Conservation (phyloP, 2,888 invertebrate genomes). For the Lacanobia wlatinum region DNA sequence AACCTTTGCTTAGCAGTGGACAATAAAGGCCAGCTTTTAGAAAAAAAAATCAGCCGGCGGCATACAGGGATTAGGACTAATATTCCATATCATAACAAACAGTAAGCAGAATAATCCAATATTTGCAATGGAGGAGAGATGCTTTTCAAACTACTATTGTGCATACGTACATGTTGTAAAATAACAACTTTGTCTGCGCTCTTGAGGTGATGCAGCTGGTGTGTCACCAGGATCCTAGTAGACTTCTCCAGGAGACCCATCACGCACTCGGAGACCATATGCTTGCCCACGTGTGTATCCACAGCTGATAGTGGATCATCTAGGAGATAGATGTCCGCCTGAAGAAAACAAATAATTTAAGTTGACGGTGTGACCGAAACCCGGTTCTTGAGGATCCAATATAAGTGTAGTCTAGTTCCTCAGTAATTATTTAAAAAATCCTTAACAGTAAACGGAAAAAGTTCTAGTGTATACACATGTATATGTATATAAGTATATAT, state of each 20-base stretch:
- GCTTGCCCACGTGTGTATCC: conserved; percentile 93
- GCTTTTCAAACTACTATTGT: too few species aligned
- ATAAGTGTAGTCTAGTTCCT: neutral
- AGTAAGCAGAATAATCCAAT: neutral
- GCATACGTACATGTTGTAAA: conserved; percentile 91
- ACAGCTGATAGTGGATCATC: conserved; percentile 95
- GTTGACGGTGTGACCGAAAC: neutral
- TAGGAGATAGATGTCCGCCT: conserved; percentile 93
- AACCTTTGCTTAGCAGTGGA: neutral
- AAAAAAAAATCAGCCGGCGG: neutral
- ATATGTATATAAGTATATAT: neutral
- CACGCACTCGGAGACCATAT: conserved; percentile 93
- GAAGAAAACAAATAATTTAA: conserved; percentile 12
- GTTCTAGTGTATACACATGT: neutral
- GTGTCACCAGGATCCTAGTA: conserved; percentile 95
- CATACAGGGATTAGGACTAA: neutral
- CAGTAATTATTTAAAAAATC: too few species aligned
- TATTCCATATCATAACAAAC: too few species aligned
- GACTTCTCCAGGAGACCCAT: conserved; percentile 90
- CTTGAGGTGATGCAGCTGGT: conserved; percentile 95
- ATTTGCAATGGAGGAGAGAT: too few species aligned
- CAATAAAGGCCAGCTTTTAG: neutral
- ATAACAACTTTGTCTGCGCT: conserved; percentile 92
- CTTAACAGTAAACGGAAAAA: neutral
- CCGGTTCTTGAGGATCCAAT: neutral